These are phyloP conservation scores for Trachurus trachurus DNA, from an alignment of 2,797 vertebrate species.

Conservation along the genomic window DNA sequence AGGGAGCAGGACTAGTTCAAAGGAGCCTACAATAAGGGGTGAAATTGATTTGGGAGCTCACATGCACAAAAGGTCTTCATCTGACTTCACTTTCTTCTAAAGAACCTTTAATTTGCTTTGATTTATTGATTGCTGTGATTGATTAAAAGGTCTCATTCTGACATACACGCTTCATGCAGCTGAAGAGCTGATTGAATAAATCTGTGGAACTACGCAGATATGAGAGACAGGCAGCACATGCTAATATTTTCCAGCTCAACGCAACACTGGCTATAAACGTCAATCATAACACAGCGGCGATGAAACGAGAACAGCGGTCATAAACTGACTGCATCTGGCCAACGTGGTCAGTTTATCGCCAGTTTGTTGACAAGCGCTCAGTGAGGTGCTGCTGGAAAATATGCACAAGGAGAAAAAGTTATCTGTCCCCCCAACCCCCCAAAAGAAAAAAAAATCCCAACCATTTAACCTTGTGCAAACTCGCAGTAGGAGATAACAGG, in stretches of 20 bases:
- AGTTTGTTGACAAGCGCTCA: conserved; percentile 11
- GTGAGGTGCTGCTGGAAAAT: conserved; percentile 10
- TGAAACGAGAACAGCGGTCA: not conserved
- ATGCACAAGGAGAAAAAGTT: not conserved
- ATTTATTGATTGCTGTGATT: conserved; percentile 1
- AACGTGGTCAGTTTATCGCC: conserved; percentile 1
- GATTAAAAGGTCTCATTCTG: not conserved
- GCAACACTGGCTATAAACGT: conserved; percentile 19
- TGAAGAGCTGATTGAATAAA: not conserved
- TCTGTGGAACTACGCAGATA: conserved; percentile 26
- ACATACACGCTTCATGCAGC: not conserved
- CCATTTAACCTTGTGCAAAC: not conserved
- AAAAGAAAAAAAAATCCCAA: too few species aligned
- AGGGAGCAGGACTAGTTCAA: not conserved
- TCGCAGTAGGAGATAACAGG: conserved; percentile 61
- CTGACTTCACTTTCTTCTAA: not conserved
- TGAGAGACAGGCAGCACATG: conserved; percentile 7
- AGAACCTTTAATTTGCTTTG: not conserved
- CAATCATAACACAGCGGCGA: conserved; percentile 14
- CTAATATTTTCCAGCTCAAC: conserved; percentile 21
- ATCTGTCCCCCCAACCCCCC: not conserved
- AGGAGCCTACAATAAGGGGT: not conserved
- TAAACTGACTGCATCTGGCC: conserved; percentile 27
- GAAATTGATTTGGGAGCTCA: conserved; percentile 25
- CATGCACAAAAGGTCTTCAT: not conserved